phyloP scores from a whole-genome alignment of 1,140 invertebrate genomes.

The Acromyrmex echinatior region DNA sequence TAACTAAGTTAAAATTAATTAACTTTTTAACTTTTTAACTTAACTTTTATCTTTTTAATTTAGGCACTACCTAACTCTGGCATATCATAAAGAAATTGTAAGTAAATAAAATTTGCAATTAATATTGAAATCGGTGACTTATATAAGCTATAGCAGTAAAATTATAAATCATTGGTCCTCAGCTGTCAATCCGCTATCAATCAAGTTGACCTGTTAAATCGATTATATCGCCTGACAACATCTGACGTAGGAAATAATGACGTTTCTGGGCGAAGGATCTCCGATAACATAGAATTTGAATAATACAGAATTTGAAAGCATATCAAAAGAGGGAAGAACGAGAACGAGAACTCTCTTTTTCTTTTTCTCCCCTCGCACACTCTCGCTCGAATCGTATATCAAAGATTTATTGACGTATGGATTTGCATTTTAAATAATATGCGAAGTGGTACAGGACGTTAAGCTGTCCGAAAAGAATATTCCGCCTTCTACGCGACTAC shows the following conservation, averaged over 20 bases:
- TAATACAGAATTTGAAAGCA: slow-evolving; percentile 36
- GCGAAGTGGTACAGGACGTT: slow-evolving; percentile 76
- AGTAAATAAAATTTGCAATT: background rate
- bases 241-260: slow-evolving; percentile 36
- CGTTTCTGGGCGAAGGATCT: background rate
- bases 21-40: too few relatives aligned
- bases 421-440: slow-evolving; percentile 84
- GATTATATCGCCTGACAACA: slow-evolving; percentile 35
- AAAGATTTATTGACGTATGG: slow-evolving; percentile 81
- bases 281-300: background rate
- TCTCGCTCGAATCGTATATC: slow-evolving; percentile 71
- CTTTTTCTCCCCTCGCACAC: slow-evolving; percentile 19
- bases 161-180: slow-evolving; percentile 12
- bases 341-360: slow-evolving; percentile 17
- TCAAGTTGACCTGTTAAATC: slow-evolving; percentile 41
- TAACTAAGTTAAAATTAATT: too few relatives aligned
- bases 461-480: slow-evolving; percentile 78
- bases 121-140: background rate
- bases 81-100: too few relatives aligned
- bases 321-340: slow-evolving; percentile 44
- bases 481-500: slow-evolving; percentile 43
- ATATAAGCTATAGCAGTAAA: slow-evolving; percentile 1
- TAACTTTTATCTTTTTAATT: too few relatives aligned
- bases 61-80: too few relatives aligned
- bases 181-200: background rate